Base-by-base conservation (phyloP, 1,140 invertebrate genomes). In the Mylabris phalerata region DNA sequence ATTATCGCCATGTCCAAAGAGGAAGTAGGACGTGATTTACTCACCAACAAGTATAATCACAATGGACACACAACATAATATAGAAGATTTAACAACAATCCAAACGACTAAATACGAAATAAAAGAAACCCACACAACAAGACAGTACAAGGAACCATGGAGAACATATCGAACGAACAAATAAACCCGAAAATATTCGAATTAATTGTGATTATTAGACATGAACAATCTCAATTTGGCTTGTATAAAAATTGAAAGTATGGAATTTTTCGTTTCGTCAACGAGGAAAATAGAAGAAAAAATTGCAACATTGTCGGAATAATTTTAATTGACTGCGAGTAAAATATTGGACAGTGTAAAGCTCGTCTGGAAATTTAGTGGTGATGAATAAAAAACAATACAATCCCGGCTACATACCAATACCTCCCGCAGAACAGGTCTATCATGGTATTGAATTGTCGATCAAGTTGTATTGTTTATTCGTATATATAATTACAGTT, bases 391-490 rank as follows among this genome's bases (percentile, higher is more conserved):
- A 58, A 64, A 64, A 64, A 64, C 48, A 58, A 47, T 47, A 64
- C 62, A 64, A 61, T 58, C 55, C 51, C 50, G 24, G 52, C 55
- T 57, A 61, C 59, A 64, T 64, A 59, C 62, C 55, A 50, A 63
- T 63, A 63, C 61, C 61, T 63, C 61, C 59, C 59, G 59, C 59
- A 38, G 61, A 62, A 63, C 62, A 55, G 55, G 55, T 60, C 56
- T 59, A 61, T 61, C 62, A 61, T 60, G 32, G 55, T 61, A 64
- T 64, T 61, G 62, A 64, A 64, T 64, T 64, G 62, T 64, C 62
- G 59, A 64, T 64, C 62, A 61, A 55, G 24, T 42, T 55, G 51
- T 64, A 61, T 64, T 64, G 56, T 64, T 64, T 61, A 64, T 64
- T 64, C 62, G 62, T 59, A 64, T 64, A 19, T 19, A 64, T 59